Evolutionary conservation across 1,140 invertebrate genomes (phyloP).

Genomic region (Procambarus virginalis): DNA sequence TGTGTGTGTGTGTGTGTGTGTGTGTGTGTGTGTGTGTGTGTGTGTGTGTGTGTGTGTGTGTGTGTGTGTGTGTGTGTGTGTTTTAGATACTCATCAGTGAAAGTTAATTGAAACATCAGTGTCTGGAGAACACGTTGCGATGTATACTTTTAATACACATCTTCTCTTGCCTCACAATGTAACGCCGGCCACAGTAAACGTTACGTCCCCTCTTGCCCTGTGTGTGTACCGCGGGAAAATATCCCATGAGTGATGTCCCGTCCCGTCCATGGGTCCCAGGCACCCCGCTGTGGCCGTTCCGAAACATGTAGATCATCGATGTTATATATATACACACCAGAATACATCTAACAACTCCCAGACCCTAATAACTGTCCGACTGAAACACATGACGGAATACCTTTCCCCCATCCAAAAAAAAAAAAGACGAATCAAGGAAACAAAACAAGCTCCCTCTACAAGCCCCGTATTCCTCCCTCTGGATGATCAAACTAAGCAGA

Average conservation of each 20-base stretch:
- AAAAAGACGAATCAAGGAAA: not conserved
- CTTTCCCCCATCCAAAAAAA: not conserved
- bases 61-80: no score
- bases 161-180: no score
- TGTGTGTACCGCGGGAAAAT: not conserved
- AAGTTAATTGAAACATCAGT: no score
- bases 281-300: not conserved
- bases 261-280: not conserved
- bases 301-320: not conserved
- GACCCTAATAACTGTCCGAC: not conserved
- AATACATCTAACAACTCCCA: not conserved
- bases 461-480: not conserved
- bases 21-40: no score
- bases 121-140: no score
- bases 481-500: constrained; percentile 19
- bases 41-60: no score
- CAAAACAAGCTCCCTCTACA: constrained; percentile 1
- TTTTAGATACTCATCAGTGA: no score
- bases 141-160: no score
- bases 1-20: no score
- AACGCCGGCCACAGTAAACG: not conserved
- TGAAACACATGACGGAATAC: not conserved
- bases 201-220: not conserved
- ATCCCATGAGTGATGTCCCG: not conserved
- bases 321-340: not conserved